These are phyloP conservation scores for Cheiracanthium punctorium DNA, from an alignment of 2,888 invertebrate genomes.

Conservation along the genomic window DNA sequence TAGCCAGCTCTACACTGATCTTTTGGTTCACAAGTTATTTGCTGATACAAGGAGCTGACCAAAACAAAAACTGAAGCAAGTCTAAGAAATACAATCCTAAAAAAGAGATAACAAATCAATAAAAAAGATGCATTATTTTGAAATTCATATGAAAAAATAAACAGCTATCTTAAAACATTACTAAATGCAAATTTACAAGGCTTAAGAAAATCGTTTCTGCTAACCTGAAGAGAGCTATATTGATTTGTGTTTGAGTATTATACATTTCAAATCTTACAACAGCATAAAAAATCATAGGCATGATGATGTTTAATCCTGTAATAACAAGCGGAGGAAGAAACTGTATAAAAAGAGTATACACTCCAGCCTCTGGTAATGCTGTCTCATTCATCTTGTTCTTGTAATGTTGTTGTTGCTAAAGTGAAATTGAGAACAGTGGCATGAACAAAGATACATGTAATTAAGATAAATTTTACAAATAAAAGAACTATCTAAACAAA, in stretches of 20 bases:
- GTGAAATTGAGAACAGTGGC: too few species aligned
- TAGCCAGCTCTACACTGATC: conserved; percentile 40
- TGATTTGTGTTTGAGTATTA: conserved; percentile 52
- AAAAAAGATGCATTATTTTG: too few species aligned
- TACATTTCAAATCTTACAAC: conserved; percentile 51
- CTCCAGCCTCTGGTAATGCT: conserved; percentile 31
- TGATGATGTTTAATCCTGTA: conserved; percentile 47
- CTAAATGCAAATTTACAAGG: neutral
- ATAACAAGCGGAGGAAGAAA: conserved; percentile 53
- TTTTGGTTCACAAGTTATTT: conserved; percentile 54
- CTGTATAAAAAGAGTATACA: conserved; percentile 40
- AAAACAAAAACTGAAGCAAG: conserved; percentile 55
- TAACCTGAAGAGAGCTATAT: conserved; percentile 57
- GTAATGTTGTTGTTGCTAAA: conserved; percentile 32
- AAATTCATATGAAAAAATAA: too few species aligned
- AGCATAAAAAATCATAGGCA: conserved; percentile 44
- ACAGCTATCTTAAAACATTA: neutral
- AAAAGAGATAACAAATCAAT: neutral
- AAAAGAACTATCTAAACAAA: too few species aligned
- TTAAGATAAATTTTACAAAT: too few species aligned
- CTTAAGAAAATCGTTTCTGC: neutral
- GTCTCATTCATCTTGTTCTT: too few species aligned
- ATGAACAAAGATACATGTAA: too few species aligned
- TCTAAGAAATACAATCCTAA: conserved; percentile 53
- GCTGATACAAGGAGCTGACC: conserved; percentile 41